phyloP scores from a whole-genome alignment of 2,797 vertebrate species.

The Hirundo rustica region DNA sequence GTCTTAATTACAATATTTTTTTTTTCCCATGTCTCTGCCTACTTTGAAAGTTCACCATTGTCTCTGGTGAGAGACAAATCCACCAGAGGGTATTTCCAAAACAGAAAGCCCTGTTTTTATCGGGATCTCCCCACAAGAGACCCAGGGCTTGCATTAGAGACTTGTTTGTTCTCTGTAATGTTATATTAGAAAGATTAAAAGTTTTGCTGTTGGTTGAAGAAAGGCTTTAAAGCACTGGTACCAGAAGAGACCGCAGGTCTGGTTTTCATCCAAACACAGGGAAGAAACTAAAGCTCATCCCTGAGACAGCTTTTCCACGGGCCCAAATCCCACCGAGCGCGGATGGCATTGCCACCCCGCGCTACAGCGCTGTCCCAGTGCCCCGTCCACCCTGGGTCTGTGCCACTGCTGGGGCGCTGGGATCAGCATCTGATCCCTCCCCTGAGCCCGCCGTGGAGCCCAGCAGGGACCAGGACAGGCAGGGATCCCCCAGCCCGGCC shows the following conservation, averaged over 20 bases:
- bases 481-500: neutral
- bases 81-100: conserved; percentile 71
- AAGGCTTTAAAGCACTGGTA: conserved; percentile 40
- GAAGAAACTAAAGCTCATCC: conserved; percentile 28
- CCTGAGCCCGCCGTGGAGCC: neutral
- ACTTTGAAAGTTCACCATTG: conserved; percentile 58
- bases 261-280: conserved; percentile 31
- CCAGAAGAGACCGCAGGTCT: conserved; percentile 39
- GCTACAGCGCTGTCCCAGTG: accelerated
- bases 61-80: conserved; percentile 51
- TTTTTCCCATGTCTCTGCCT: conserved; percentile 38
- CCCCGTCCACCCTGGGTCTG: neutral
- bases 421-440: neutral
- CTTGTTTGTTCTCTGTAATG: conserved; percentile 59
- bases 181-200: conserved; percentile 60
- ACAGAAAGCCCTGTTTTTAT: conserved; percentile 62
- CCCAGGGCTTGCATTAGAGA: conserved; percentile 45
- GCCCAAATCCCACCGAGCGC: neutral
- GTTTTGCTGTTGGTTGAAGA: conserved; percentile 16
- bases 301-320: neutral
- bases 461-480: neutral
- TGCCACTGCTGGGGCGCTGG: accelerated
- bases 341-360: neutral
- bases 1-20: neutral
- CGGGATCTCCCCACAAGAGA: conserved; percentile 45